phyloP scores from a whole-genome alignment of 1,140 invertebrate species.

The Lamellibrachia luymesi region DNA sequence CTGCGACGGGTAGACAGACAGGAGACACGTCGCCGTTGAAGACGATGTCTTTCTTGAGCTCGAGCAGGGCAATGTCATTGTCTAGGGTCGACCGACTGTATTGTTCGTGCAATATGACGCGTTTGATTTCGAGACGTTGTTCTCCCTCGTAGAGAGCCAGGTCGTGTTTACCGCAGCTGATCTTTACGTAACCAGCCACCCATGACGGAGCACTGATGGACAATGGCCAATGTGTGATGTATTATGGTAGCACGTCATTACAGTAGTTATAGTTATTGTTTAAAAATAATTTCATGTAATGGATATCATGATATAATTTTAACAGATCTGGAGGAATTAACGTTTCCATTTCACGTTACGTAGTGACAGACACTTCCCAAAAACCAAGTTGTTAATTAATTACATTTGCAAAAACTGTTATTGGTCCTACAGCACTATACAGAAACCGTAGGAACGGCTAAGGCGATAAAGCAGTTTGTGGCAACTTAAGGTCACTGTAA shows the following conservation, averaged over 20 bases:
- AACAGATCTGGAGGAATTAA: too few species aligned
- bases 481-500: too few species aligned
- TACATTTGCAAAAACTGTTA: too few species aligned
- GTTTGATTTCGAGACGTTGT: neutral
- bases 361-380: too few species aligned
- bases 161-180: slow-evolving; percentile 17
- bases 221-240: neutral
- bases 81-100: slow-evolving; percentile 10
- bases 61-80: slow-evolving; percentile 21
- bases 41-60: neutral
- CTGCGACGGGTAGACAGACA: slow-evolving; percentile 9
- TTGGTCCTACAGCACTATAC: too few species aligned
- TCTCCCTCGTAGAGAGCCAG: slow-evolving; percentile 17
- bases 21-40: neutral
- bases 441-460: too few species aligned
- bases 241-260: neutral
- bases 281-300: too few species aligned
- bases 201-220: slow-evolving; percentile 8
- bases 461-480: too few species aligned
- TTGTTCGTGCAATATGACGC: neutral
- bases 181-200: slow-evolving; percentile 8
- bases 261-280: neutral
- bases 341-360: too few species aligned
- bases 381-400: too few species aligned
- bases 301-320: too few species aligned